Conservation (phyloP, 2,113 vertebrate genomes). For the Bubo blakistoni region DNA sequence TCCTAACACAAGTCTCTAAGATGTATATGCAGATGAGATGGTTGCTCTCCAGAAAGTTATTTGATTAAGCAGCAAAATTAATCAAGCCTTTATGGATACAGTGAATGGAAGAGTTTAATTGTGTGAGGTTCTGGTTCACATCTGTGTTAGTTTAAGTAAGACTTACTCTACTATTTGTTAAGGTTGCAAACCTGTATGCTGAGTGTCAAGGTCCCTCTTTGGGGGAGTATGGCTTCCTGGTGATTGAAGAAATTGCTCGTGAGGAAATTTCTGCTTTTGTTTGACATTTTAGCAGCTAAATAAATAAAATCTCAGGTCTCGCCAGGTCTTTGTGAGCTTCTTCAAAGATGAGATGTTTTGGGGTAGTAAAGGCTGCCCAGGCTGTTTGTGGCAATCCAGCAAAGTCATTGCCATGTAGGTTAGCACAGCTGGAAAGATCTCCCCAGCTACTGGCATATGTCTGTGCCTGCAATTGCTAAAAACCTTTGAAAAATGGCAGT, state of each 20-base stretch:
- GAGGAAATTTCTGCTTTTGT: constrained; percentile 34
- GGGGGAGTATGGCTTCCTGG: not conserved
- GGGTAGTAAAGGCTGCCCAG: not conserved
- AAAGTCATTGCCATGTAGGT: not conserved
- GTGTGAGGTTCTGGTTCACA: not conserved
- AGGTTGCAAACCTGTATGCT: not conserved
- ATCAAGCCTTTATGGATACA: not conserved
- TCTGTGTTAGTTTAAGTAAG: not conserved
- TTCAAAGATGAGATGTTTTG: not conserved
- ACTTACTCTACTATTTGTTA: not conserved
- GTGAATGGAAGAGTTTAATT: not conserved
- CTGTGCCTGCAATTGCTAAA: not conserved
- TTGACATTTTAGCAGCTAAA: not conserved
- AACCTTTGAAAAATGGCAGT: not conserved
- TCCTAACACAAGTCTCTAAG: not conserved
- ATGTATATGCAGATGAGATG: not conserved
- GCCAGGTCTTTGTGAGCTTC: not conserved
- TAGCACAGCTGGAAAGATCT: not conserved
- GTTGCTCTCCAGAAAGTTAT: not conserved
- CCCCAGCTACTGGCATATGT: not conserved
- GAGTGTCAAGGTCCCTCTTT: not conserved
- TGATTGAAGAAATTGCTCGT: constrained; percentile 1
- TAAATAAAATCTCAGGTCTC: not conserved
- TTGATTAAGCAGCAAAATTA: not conserved
- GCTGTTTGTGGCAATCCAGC: not conserved